Percentiles rank a stretch among this genome's conserved stretches.
phyloP scores from a whole-genome alignment of 2,888 invertebrate species.

The Doris montereyensis region DNA sequence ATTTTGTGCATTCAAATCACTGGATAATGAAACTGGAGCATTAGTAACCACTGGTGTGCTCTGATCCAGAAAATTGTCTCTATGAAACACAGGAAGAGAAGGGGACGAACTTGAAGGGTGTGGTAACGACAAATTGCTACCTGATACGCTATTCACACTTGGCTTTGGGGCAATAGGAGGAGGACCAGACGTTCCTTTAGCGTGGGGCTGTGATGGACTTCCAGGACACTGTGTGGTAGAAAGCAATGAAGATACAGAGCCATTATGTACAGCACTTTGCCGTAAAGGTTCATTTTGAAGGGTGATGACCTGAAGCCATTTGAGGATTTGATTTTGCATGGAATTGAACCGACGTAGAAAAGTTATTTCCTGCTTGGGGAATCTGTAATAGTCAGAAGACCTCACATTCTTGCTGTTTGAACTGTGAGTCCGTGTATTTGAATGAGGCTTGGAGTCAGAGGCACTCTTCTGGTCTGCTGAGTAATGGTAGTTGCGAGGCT shows the following conservation, averaged over 20 bases:
- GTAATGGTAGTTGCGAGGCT: background rate
- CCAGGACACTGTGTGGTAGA: background rate
- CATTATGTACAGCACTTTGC: background rate
- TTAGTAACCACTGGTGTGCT: constrained; percentile 54
- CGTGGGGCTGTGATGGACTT: background rate
- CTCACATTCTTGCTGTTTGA: background rate
- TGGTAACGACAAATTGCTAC: constrained; percentile 29
- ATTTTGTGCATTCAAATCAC: background rate
- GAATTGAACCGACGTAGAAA: background rate
- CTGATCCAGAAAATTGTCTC: constrained; percentile 56
- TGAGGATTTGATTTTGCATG: background rate
- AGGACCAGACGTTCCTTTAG: too few species aligned
- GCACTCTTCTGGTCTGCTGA: background rate
- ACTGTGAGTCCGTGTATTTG: background rate
- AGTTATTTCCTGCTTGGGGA: too few species aligned
- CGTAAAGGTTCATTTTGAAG: background rate
- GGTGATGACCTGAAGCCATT: too few species aligned
- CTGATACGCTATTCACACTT: background rate
- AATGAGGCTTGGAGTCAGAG: background rate
- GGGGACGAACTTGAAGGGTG: constrained; percentile 32
- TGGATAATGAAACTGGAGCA: constrained; percentile 29
- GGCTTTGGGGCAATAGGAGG: constrained; percentile 31
- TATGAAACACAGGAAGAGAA: constrained; percentile 55
- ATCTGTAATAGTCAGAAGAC: background rate
- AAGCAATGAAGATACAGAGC: background rate